phyloP scores from a whole-genome alignment of 64 coral and sea anemone genomes.

The Actinia tenebrosa region DNA sequence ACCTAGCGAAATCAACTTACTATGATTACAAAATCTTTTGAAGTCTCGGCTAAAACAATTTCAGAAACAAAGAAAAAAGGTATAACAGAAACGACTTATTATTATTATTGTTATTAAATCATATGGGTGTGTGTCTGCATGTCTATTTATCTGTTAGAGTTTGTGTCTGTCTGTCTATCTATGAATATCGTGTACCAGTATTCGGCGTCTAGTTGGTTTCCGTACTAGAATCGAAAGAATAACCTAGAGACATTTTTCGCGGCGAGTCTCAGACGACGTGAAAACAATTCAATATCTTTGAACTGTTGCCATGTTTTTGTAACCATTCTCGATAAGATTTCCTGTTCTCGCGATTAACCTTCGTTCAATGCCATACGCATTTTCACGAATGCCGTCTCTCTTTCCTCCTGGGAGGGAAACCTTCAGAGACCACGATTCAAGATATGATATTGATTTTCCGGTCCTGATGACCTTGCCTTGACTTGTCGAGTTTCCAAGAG shows the following conservation, averaged over 20 bases:
- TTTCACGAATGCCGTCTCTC: background rate
- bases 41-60: too few relatives aligned
- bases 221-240: too few relatives aligned
- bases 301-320: background rate
- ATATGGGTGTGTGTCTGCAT: too few relatives aligned
- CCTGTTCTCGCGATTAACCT: background rate
- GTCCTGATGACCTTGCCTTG: background rate
- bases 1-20: too few relatives aligned
- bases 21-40: too few relatives aligned
- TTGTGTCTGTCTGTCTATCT: too few relatives aligned
- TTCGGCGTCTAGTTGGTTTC: too few relatives aligned
- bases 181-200: too few relatives aligned
- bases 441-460: conserved; percentile 13
- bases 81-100: too few relatives aligned
- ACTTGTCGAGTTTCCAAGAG: background rate
- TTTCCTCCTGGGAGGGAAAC: background rate
- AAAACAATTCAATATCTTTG: background rate
- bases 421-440: background rate
- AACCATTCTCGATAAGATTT: background rate
- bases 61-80: too few relatives aligned
- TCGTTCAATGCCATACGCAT: background rate
- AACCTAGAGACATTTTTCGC: background rate
- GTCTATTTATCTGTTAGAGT: too few relatives aligned
- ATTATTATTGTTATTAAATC: too few relatives aligned
- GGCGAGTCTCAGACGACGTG: background rate